phyloP scores from a whole-genome alignment of 2,888 invertebrate species.

The Agrotis ipsilon region DNA sequence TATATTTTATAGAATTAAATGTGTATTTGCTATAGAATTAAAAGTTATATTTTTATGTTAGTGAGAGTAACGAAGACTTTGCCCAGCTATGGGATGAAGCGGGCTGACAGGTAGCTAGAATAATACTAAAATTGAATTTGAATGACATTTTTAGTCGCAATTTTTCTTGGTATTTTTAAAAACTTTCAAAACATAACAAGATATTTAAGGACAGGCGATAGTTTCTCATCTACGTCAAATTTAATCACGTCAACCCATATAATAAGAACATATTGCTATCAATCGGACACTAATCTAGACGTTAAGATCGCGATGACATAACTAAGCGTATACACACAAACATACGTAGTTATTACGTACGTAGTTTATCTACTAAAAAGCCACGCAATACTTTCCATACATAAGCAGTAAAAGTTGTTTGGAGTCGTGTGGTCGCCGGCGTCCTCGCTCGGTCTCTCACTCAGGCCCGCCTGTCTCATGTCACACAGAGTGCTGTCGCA shows the following conservation, averaged over 20 bases:
- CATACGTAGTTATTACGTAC: too few relatives aligned
- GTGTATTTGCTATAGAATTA: background rate
- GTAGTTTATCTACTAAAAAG: background rate
- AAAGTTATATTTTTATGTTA: background rate
- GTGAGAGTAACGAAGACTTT: background rate
- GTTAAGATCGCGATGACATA: background rate
- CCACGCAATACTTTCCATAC: background rate
- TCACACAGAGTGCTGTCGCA: conserved; percentile 23
- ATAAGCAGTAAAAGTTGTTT: background rate
- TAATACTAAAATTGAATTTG: background rate
- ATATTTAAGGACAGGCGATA: background rate
- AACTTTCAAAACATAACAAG: background rate
- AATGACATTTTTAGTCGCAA: too few relatives aligned
- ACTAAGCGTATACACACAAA: background rate
- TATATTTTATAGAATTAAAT: background rate
- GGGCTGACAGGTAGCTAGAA: background rate
- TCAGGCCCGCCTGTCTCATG: conserved; percentile 29
- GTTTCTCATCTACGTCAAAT: background rate
- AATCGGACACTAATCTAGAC: background rate
- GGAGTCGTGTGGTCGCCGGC: background rate
- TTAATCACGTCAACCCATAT: background rate
- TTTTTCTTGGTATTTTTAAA: too few relatives aligned
- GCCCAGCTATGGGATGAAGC: background rate
- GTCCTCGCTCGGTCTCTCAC: background rate
- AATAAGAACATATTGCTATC: background rate